Evolutionary conservation across 2,113 vertebrate species (phyloP), one percentile per base, ranked within the genome.

Genomic region (Proterorhinus semilunaris): DNA sequence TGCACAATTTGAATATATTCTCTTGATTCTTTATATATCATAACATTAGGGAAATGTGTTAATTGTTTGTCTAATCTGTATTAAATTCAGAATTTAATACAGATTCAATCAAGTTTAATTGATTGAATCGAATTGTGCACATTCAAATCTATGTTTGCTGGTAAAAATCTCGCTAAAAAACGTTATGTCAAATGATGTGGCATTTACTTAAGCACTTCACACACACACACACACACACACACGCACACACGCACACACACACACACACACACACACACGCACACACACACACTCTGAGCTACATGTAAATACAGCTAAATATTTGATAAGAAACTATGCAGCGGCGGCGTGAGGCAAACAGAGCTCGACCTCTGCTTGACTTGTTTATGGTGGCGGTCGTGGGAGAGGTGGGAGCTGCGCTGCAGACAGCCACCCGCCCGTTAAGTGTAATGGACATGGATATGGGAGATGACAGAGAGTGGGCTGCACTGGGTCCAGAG

Each of bases 381-480:
- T 78, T 76, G 78, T 83, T 82, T 68, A 75, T 70, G 47, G 54
- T 52, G 49, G 58, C 15, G 68, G 67, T 15, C 15, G 21, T 17
- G 57, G 49, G 17, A 52, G 49, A 7, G 48, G 6, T 59, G 21
- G 66, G 9, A 42, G 61, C 0, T 0, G n/a, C 11, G 62, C 21
- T 57, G 46, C 15, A 72, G 61, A 70, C 65, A 70, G 45, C 52
- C 42, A 7, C 55, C 50, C 10, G 0, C 42, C 21, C 21, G 7
- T 76, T 74, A 68, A 52, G 43, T 70, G 49, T 50, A 47, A 50
- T 71, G 46, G 42, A 62, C 72, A 69, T 72, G 46, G 42, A 62
- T 69, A 69, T 73, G 52, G 74, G 74, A 85, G 75, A 72, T 47
- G 72, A 71, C 53, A 64, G 62, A 72, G 77, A 43, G 65, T 11